Evolutionary conservation across 2,888 invertebrate genomes (phyloP).

Genomic region (Cheilosia impressa): DNA sequence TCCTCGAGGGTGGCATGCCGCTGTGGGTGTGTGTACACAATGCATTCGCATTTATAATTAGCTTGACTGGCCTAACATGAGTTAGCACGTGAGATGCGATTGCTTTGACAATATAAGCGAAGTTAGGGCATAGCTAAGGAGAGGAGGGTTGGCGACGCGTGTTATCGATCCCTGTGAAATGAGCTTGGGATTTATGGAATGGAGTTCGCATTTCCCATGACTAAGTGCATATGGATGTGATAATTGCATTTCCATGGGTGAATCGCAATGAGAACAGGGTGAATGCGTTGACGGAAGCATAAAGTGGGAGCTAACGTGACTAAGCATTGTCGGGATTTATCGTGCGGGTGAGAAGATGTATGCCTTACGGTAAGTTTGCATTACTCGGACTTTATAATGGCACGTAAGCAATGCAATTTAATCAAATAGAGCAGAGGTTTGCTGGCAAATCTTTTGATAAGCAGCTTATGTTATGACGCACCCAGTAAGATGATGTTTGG

Average conservation of each 20-base stretch:
- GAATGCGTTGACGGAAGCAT: neutral
- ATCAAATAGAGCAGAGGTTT: no score
- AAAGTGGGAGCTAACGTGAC: neutral
- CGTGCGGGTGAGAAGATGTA: neutral
- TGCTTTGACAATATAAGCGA: slow-evolving; percentile 21
- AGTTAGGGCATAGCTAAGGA: neutral
- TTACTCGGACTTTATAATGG: neutral
- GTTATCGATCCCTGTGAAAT: slow-evolving; percentile 24
- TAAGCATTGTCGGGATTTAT: neutral
- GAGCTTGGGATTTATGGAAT: no score
- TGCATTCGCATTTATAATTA: slow-evolving; percentile 42
- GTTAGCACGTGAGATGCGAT: slow-evolving; percentile 45
- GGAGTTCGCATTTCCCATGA: slow-evolving; percentile 27
- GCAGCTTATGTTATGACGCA: no score
- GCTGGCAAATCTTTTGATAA: no score
- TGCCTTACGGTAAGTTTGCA: neutral
- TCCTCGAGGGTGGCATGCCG: neutral
- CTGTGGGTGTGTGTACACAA: slow-evolving; percentile 3
- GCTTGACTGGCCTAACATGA: slow-evolving; percentile 66
- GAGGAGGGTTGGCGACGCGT: neutral
- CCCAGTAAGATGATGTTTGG: no score
- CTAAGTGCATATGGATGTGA: slow-evolving; percentile 30
- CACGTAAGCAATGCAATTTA: no score
- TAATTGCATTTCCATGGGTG: slow-evolving; percentile 20
- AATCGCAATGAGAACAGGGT: slow-evolving; percentile 4